Evolutionary conservation across 2,797 vertebrate genomes (phyloP).

Genomic region (Pelobates cultripes): DNA sequence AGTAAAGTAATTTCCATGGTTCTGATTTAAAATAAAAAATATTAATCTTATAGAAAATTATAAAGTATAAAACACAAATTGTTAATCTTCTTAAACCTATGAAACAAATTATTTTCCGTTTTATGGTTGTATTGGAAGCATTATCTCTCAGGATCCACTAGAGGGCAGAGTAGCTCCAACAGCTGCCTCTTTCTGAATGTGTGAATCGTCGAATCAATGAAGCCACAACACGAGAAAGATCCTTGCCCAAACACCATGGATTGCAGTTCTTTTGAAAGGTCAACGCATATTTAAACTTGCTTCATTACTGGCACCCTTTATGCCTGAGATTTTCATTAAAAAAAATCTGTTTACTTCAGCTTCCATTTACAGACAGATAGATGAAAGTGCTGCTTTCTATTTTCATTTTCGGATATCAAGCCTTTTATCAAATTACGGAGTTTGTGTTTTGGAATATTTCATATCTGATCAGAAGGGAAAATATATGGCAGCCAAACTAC

Average conservation of each 20-base stretch:
- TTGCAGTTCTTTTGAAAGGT: conserved; percentile 91
- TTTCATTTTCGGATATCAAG: conserved; percentile 88
- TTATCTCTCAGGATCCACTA: too few relatives aligned
- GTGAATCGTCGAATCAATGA: conserved; percentile 71
- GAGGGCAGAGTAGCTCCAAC: conserved; percentile 80
- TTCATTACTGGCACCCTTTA: conserved; percentile 81
- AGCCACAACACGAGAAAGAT: conserved; percentile 77
- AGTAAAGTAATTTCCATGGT: too few relatives aligned
- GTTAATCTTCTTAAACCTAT: too few relatives aligned
- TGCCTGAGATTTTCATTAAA: conserved; percentile 75
- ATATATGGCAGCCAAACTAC: conserved; percentile 71
- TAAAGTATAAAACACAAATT: too few relatives aligned
- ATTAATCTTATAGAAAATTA: too few relatives aligned
- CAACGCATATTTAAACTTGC: conserved; percentile 86
- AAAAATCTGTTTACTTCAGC: conserved; percentile 78
- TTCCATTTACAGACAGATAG: conserved; percentile 79
- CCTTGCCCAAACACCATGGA: conserved; percentile 80
- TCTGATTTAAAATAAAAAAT: too few relatives aligned
- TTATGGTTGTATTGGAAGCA: too few relatives aligned
- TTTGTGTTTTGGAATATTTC: conserved; percentile 87
- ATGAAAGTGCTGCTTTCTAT: conserved; percentile 89
- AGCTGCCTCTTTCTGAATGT: conserved; percentile 76
- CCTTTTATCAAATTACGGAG: conserved; percentile 93
- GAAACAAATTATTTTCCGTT: too few relatives aligned
- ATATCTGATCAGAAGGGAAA: conserved; percentile 82